Evolutionary conservation across 64 coral and sea anemone genomes (phyloP), one percentile per base, ranked within the genome.

Genomic region (Montipora sp.): DNA sequence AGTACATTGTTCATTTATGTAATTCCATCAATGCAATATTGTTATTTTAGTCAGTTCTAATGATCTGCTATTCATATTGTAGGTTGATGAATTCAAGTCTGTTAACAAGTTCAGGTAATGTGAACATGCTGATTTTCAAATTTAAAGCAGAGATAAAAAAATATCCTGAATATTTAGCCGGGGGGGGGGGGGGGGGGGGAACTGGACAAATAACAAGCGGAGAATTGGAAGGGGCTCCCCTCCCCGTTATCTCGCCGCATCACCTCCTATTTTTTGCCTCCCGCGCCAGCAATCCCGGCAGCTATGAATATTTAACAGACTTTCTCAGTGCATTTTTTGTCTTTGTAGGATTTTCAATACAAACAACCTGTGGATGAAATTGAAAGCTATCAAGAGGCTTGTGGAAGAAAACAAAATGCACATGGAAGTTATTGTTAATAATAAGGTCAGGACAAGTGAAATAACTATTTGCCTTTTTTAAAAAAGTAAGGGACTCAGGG

Each of bases 1-100:
- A 27, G 27, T 27, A 27, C 27, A 27, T 27, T 36, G 27, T 36
- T 36, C 27, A 36, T 36, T 36, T 36, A 36, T 36, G 27, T 36
- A 36, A 36, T 36, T 24, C 24, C 24, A 24, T 24, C 24, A 24
- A 36, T 36, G 27, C 27, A 36, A 36, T 36, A 36, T 36, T 36
- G 27, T 36, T 36, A 36, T 36, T 36, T 36, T 36, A 36, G 27
- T 36, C 27, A 36, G 27, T 36, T 36, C 27, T 36, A 1, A 36
- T 36, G 27, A 36, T 1, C 27, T 36, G 27, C 27, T 36, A 36
- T 36, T 36, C 27, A 36, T 36, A 3, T 11, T 57, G 47, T 71
- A 98, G 96, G 96, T 98, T 79, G 96, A 98, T 92, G 96, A 98
- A 47, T 98, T 98, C 88, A 96, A 98, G 84, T 98, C 96, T 47